Percentiles rank a stretch among this genome's conserved stretches.
Conservation (phyloP, 2,113 vertebrate genomes). For the Leucopternis melanops region DNA sequence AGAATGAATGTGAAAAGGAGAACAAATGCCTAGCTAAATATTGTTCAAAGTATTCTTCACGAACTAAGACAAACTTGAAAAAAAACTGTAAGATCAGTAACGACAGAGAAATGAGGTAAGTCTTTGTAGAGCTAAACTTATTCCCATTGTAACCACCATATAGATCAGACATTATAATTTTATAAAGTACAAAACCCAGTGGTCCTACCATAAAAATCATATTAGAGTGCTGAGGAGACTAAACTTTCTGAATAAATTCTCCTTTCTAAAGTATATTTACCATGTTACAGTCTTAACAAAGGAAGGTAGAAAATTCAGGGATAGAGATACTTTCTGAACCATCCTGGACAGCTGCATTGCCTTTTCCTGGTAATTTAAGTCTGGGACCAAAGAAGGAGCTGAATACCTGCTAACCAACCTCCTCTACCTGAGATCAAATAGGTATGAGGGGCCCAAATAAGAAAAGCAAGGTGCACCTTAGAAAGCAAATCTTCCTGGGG, state of each 20-base stretch:
- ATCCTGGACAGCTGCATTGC: neutral
- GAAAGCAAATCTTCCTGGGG: neutral
- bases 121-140: neutral
- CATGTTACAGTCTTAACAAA: neutral
- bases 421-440: neutral
- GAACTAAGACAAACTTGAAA: neutral
- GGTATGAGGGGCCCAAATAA: neutral
- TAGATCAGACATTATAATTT: neutral
- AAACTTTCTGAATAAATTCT: neutral
- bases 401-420: neutral
- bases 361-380: neutral
- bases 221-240: neutral
- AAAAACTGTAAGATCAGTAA: neutral
- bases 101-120: neutral
- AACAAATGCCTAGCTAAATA: neutral
- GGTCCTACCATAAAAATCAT: neutral
- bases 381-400: neutral
- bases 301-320: neutral
- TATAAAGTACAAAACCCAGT: neutral
- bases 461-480: neutral
- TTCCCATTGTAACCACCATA: neutral
- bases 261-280: neutral
- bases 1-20: neutral
- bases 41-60: neutral
- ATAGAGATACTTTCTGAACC: neutral